Percentiles rank a stretch among this genome's conserved stretches.
These are phyloP conservation scores for Gymnoscelis rufifasciata DNA, from an alignment of 2,888 invertebrate species.

Conservation along the genomic window DNA sequence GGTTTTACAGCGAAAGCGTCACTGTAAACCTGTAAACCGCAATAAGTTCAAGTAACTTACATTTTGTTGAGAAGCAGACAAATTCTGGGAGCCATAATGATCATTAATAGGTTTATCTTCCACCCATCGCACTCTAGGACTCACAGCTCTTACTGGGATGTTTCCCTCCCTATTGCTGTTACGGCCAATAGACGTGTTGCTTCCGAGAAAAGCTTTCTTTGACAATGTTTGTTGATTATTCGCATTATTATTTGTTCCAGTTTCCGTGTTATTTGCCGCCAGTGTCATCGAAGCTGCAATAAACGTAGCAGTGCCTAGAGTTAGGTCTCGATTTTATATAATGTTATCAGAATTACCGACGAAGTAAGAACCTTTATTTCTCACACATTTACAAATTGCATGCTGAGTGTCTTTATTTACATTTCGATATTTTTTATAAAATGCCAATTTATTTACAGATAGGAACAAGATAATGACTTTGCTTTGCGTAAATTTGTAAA, in stretches of 20 bases:
- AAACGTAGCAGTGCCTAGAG: background rate
- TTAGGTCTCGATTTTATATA: too few species aligned
- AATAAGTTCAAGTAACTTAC: conserved; percentile 40
- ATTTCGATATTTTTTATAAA: conserved; percentile 64
- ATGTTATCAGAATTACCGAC: too few species aligned
- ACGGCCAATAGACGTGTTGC: conserved; percentile 72
- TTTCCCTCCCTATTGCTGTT: conserved; percentile 62
- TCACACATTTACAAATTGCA: conserved; percentile 44
- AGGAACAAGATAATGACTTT: conserved; percentile 57
- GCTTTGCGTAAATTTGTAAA: conserved; percentile 62
- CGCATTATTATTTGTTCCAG: conserved; percentile 64
- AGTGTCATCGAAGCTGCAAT: conserved; percentile 85
- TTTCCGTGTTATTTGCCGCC: conserved; percentile 80
- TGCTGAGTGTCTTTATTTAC: conserved; percentile 55
- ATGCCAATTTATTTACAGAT: conserved; percentile 55
- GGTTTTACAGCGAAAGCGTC: too few species aligned
- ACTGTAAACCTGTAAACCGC: too few species aligned
- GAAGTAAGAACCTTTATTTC: background rate
- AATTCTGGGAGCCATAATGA: conserved; percentile 62
- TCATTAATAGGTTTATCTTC: conserved; percentile 65
- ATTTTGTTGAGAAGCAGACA: conserved; percentile 69
- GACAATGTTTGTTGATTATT: conserved; percentile 68
- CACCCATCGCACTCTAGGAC: conserved; percentile 73
- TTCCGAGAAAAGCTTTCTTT: conserved; percentile 74
- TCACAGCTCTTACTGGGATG: conserved; percentile 75